phyloP scores from a whole-genome alignment of 2,113 vertebrate species.

The Thamnaconus septentrionalis region DNA sequence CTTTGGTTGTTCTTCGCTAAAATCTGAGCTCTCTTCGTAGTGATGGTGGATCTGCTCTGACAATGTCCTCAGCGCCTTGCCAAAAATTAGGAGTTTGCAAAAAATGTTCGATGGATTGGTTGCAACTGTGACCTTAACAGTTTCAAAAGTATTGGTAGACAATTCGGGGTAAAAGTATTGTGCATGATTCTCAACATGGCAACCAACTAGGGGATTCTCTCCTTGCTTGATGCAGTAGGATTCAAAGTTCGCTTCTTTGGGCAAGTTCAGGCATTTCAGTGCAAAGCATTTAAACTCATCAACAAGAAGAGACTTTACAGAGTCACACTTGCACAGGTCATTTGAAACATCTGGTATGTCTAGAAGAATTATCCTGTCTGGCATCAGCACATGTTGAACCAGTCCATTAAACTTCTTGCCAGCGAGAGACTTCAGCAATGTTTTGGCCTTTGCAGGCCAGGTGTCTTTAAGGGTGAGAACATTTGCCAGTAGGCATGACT shows the following conservation, averaged over 20 bases:
- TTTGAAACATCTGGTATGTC: slow-evolving; percentile 74
- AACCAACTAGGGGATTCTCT: no score
- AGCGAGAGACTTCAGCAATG: slow-evolving; percentile 76
- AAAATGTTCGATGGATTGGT: slow-evolving; percentile 78
- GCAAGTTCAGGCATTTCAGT: slow-evolving; percentile 23
- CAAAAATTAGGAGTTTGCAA: slow-evolving; percentile 82
- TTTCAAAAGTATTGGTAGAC: slow-evolving; percentile 74
- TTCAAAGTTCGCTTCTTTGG: neutral
- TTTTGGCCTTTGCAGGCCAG: slow-evolving; percentile 68
- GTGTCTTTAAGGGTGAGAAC: slow-evolving; percentile 51
- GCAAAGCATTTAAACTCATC: slow-evolving; percentile 64
- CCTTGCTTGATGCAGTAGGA: no score
- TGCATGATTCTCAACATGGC: slow-evolving; percentile 14
- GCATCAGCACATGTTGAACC: slow-evolving; percentile 79
- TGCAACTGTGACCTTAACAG: slow-evolving; percentile 81
- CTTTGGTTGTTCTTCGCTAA: slow-evolving; percentile 41
- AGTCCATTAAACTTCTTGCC: slow-evolving; percentile 76
- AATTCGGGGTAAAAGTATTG: slow-evolving; percentile 84
- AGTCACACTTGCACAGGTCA: slow-evolving; percentile 73
- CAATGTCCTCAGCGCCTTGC: slow-evolving; percentile 76
- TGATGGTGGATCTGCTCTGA: slow-evolving; percentile 75
- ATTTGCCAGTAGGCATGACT: slow-evolving; percentile 81
- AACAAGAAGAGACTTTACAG: slow-evolving; percentile 64
- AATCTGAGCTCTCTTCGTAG: slow-evolving; percentile 50
- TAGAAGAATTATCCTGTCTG: slow-evolving; percentile 75